These are phyloP conservation scores for Cheilosia scutellata DNA, from an alignment of 2,888 invertebrate species.

Conservation along the genomic window DNA sequence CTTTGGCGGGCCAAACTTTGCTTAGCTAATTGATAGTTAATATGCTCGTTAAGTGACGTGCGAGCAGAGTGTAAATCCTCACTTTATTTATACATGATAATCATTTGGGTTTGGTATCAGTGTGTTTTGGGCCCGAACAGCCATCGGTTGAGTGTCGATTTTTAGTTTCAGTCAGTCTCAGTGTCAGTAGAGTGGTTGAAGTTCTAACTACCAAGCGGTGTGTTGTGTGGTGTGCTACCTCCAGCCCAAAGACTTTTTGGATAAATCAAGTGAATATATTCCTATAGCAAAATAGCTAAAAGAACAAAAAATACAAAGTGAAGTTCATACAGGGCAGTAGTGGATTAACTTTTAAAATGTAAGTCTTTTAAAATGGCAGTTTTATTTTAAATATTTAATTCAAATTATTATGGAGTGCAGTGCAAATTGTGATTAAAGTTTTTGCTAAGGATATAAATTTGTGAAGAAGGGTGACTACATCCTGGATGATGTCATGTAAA, in stretches of 20 bases:
- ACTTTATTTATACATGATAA: constrained; percentile 71
- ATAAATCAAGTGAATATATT: background rate
- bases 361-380: constrained; percentile 1
- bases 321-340: background rate
- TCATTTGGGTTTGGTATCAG: constrained; percentile 63
- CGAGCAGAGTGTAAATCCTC: constrained; percentile 44
- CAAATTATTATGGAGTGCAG: background rate
- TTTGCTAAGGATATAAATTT: too few species aligned
- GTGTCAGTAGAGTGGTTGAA: constrained; percentile 54
- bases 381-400: background rate
- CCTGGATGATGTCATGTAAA: too few species aligned
- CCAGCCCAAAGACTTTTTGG: background rate
- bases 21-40: constrained; percentile 68
- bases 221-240: constrained; percentile 24
- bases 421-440: background rate
- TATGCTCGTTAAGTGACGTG: constrained; percentile 65
- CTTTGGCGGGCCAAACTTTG: constrained; percentile 15
- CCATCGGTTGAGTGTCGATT: constrained; percentile 59
- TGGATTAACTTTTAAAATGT: constrained; percentile 41
- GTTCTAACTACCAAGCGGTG: constrained; percentile 28
- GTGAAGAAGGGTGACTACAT: background rate
- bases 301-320: background rate
- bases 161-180: constrained; percentile 59
- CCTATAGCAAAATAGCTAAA: background rate
- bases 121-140: constrained; percentile 61